Evolutionary conservation across 2,888 invertebrate genomes (phyloP), one percentile per base, ranked within the genome.

Genomic region (Cancer borealis): DNA sequence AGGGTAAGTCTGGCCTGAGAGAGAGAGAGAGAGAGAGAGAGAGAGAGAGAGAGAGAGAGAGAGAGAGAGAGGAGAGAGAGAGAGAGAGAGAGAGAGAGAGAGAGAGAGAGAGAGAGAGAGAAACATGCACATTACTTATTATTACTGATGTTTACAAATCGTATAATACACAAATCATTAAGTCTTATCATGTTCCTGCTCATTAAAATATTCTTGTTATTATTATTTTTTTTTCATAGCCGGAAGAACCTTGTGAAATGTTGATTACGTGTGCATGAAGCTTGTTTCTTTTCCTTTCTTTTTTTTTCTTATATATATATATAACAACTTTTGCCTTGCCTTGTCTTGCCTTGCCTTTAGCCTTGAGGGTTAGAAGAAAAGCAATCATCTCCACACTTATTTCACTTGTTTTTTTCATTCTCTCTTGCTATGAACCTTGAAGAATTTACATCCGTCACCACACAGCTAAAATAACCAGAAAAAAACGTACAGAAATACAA

Each of bases 21-120:
- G n/a, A 73, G 73, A 73, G 73, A n/a, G n/a, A 73, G 73, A 73
- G 73, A n/a, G 73, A 73, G 73, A 73, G n/a, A 73, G n/a, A 73
- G n/a, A 73, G 73, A 73, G 73, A 73, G 73, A 73, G 10, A 66
- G 14, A 66, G 66, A 5, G 14, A 66, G 5, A 66, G 66, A 66
- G 66, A 66, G 66, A 66, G 66, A 66, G 66, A 66, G 66, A 66
- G n/a, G 66, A 66, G 66, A 66, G 66, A 66, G 66, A 66, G 39
- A 12, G 39, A 39, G 39, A 39, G 39, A 39, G 39, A 39, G 39
- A 39, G 39, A 39, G 66, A 21, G 66, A 66, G 66, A 66, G 66
- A 66, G 54, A 54, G 66, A 66, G 66, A 66, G 66, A 66, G 66
- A 66, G 66, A 66, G 66, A 66, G 66, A 66, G 66, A 66, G 66